Conservation (phyloP, 2,113 vertebrate genomes). For the Hippocampus comes region DNA sequence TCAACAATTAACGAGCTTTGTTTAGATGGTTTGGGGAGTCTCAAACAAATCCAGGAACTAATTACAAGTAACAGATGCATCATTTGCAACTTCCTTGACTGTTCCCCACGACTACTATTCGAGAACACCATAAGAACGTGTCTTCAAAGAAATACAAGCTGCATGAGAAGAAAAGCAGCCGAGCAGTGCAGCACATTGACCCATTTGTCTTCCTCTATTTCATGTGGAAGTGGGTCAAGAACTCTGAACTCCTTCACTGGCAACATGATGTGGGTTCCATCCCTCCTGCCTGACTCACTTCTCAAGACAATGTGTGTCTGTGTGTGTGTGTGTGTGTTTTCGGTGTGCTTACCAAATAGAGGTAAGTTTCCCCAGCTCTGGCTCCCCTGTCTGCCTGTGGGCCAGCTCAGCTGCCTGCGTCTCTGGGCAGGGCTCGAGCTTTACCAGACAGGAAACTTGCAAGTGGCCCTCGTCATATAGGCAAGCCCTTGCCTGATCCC, state of each 20-base stretch:
- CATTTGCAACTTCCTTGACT: constrained; percentile 34
- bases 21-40: not conserved
- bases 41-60: not conserved
- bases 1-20: not conserved
- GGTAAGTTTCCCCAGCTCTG: constrained; percentile 58
- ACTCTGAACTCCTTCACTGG: constrained; percentile 61
- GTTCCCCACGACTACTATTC: constrained; percentile 28
- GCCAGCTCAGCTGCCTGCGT: constrained; percentile 68
- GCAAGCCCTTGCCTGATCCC: constrained; percentile 81
- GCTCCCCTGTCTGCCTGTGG: constrained; percentile 60
- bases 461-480: constrained; percentile 75
- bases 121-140: constrained; percentile 16
- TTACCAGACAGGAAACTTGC: constrained; percentile 77
- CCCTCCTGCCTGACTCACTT: constrained; percentile 44
- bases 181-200: constrained; percentile 53
- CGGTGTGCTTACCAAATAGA: constrained; percentile 67
- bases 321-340: constrained; percentile 35
- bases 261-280: constrained; percentile 52
- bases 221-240: constrained; percentile 74
- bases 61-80: constrained; percentile 21
- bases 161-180: constrained; percentile 25
- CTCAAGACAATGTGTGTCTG: constrained; percentile 39
- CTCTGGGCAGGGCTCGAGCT: constrained; percentile 70
- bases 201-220: constrained; percentile 60
- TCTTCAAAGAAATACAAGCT: constrained; percentile 33